Base-by-base conservation (phyloP, 2,113 vertebrate species). In the Rhea pennata region DNA sequence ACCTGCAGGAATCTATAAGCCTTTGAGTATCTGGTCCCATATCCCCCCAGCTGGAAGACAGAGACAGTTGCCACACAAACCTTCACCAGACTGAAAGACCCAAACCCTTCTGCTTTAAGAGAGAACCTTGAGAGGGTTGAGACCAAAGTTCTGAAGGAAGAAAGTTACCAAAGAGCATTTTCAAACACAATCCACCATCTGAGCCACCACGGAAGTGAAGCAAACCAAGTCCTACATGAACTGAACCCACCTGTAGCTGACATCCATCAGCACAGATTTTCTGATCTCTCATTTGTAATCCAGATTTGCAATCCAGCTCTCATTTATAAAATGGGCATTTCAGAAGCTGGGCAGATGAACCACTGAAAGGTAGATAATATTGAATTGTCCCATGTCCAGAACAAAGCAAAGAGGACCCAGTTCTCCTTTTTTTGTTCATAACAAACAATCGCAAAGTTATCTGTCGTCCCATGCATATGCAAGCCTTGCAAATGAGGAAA, bases 381-480 rank as follows among this genome's bases (percentile, higher is more conserved):
- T 48, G 46, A 48, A 48, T 48, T 48, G 46, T 19, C 27, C 42
- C 24, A 50, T 2, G 14, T 50, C 29, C 46, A 59, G 31, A 73
- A 50, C 4, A 50, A 59, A 67, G 40, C 53, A 50, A 5, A 23
- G 39, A 78, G 10, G 59, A 62, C 9, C 6, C 12, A 39, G 21
- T 14, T n/a, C 42, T 70, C 54, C 56, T 16, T 51, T 13, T 62
- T 58, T 74, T 62, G 31, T 12, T 58, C 22, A 4, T 20, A 16
- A 20, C 0, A 4, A 16, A 20, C 0, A 4, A 12, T 44, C 36
- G 42, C 29, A 75, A 40, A 42, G 27, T 31, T 2, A 0, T 39
- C n/a, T 1, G 0, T 29, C 62, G 39, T 46, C 64, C 71, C 40
- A n/a, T 11, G 33, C 2, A 3, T 39, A 7, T 4, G n/a, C 0